phyloP scores from a whole-genome alignment of 2,113 vertebrate species.

The Zosterops pallidus region DNA sequence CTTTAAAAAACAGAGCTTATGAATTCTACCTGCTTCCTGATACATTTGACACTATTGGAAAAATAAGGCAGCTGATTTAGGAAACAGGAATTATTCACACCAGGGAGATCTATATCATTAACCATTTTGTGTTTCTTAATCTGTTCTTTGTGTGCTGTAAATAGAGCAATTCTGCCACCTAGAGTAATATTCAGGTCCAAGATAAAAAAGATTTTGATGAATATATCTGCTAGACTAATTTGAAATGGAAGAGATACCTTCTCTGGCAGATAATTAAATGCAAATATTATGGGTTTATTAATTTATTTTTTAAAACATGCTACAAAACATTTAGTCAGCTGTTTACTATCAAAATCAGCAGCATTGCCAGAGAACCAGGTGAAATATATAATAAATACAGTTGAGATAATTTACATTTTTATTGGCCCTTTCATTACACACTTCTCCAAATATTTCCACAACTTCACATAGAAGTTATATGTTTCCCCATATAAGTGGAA shows the following conservation, averaged over 20 bases:
- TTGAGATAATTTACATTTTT: conserved; percentile 10
- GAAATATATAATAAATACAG: neutral
- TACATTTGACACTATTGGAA: conserved; percentile 61
- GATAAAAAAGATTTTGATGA: neutral
- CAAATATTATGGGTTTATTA: neutral
- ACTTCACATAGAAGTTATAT: neutral
- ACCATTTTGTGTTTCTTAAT: conserved; percentile 49
- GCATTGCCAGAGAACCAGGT: neutral
- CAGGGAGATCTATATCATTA: conserved; percentile 45
- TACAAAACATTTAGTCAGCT: neutral
- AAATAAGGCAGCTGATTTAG: conserved; percentile 65
- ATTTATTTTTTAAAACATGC: neutral
- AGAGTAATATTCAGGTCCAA: neutral
- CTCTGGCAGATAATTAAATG: neutral
- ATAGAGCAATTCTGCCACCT: conserved; percentile 71
- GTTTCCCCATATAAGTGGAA: neutral
- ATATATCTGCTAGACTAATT: neutral
- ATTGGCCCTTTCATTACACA: neutral
- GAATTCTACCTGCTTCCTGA: conserved; percentile 60
- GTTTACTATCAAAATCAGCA: neutral
- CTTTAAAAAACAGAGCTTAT: conserved; percentile 15
- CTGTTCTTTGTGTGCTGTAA: neutral
- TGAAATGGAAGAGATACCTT: neutral
- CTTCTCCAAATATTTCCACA: neutral
- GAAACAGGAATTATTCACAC: conserved; percentile 55